Evolutionary conservation across 2,888 invertebrate species (phyloP).

Genomic region (Aphelenchoides bicaudatus): DNA sequence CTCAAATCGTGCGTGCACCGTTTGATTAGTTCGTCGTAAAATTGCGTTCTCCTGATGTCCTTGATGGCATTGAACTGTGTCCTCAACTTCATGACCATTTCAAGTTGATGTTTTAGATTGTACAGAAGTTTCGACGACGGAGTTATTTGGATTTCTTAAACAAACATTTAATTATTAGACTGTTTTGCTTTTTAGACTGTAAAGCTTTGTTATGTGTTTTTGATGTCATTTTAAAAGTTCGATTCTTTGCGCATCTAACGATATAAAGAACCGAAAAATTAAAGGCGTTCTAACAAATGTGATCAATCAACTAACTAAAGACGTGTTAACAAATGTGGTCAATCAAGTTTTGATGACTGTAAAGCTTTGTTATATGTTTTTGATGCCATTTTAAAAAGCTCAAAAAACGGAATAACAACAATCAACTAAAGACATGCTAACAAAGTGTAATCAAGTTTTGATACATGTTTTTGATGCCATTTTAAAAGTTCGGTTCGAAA

Average conservation of each 20-base stretch:
- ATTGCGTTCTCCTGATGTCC: constrained; percentile 3
- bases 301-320: neutral
- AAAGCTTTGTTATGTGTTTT: too few species aligned
- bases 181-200: too few species aligned
- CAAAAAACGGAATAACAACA: neutral
- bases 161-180: neutral
- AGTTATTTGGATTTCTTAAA: neutral
- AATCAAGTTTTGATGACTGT: too few species aligned
- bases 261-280: neutral
- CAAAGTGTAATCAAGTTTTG: too few species aligned
- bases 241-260: neutral
- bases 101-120: constrained; percentile 10
- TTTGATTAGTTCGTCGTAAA: constrained; percentile 8
- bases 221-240: too few species aligned
- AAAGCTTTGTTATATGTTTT: too few species aligned
- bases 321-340: too few species aligned
- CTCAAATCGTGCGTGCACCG: neutral
- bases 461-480: too few species aligned
- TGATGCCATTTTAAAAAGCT: neutral
- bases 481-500: too few species aligned
- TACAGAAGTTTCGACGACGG: neutral
- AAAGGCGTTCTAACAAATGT: neutral
- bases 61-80: constrained; percentile 8
- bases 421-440: constrained; percentile 9
- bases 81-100: constrained; percentile 9